These are phyloP conservation scores for Premnoplex brunnescens DNA, from an alignment of 2,797 vertebrate genomes.

Conservation along the genomic window DNA sequence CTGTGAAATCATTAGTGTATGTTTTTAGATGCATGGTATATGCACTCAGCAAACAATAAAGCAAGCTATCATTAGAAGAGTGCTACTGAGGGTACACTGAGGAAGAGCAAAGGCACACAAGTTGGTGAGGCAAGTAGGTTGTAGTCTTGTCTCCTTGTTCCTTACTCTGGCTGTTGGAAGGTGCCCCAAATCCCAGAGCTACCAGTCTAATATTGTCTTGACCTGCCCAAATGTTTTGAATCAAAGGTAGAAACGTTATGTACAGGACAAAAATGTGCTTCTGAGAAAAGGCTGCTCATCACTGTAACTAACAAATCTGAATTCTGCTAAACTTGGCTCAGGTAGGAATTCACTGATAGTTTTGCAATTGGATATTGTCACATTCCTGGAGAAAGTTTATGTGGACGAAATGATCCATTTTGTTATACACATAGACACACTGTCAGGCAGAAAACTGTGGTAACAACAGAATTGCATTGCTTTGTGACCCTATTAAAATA, in stretches of 20 bases:
- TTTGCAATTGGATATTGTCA: conserved; percentile 1
- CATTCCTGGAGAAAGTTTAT: background rate
- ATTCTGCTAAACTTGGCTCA: background rate
- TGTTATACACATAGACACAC: background rate
- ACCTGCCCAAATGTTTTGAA: background rate
- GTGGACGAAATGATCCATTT: background rate
- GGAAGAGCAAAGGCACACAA: background rate
- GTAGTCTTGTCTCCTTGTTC: background rate
- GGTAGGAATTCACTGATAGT: background rate
- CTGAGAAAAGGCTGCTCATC: background rate
- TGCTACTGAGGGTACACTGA: background rate
- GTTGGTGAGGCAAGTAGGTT: no score
- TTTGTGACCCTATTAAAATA: background rate
- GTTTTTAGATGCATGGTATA: background rate
- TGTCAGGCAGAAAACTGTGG: background rate
- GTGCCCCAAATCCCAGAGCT: background rate
- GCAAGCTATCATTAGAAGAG: background rate
- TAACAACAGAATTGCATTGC: background rate
- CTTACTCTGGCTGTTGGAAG: background rate
- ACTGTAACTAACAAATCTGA: background rate
- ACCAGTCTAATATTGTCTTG: background rate
- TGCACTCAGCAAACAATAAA: background rate
- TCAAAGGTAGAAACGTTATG: background rate
- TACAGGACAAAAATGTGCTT: background rate
- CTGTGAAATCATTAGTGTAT: background rate